Evolutionary conservation across 2,888 invertebrate genomes (phyloP), one percentile per base, ranked within the genome.

Genomic region (Phanerotoma sp.): DNA sequence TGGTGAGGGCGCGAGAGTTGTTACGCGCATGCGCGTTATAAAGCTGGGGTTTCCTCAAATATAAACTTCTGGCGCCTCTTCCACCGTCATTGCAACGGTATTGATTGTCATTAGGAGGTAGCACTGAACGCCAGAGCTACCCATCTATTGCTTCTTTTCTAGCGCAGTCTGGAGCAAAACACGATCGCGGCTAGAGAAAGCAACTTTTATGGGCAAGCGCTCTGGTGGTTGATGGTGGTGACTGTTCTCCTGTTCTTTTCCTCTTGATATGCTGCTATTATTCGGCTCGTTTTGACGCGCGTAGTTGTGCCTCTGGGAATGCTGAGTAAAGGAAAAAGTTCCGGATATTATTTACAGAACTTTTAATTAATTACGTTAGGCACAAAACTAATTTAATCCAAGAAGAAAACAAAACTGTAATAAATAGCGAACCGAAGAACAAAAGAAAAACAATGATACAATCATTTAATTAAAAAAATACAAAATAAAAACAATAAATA

Each of bases 131-230:
- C 20, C 16, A 38, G 18, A 33, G 28, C 38, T 11, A 6, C 30
- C 53, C 25, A 45, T 57, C 50, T 45, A 41, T 41, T 45, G 10
- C 21, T 32, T 37, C 33, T 48, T 35, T 51, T 44, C 37, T 40
- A 57, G 51, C 51, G 15, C 38, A 38, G 38, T 38, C 38, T 64
- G 71, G 70, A 72, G 70, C 67, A 67, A 71, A 71, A 65, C 73
- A 68, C 70, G 68, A 67, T 67, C 69, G 68, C 60, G 64, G 63
- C 66, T 67, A 66, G 66, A 63, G 65, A 46, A 40, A 42, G 35
- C 18, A 48, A 46, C 44, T 51, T 40, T 50, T 42, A 52, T 52
- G 61, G 57, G 56, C 62, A 62, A 54, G 59, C 51, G 50, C 63
- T 53, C n/a, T n/a, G n/a, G n/a, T n/a, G n/a, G 56, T 57, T 50